Conservation (phyloP, 2,888 invertebrate genomes). For the Phengaris alcon region DNA sequence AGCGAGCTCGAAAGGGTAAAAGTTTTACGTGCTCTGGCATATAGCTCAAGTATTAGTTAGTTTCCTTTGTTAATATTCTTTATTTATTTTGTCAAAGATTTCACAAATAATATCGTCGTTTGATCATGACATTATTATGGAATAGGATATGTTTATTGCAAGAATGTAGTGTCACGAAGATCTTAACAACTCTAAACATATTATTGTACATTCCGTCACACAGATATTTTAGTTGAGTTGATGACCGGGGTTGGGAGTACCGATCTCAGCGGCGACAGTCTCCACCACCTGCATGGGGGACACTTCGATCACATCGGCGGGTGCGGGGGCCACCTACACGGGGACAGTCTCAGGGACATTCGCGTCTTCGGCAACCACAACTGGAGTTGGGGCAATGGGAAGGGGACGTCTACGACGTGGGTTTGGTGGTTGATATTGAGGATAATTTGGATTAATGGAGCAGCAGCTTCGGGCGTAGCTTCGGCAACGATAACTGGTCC, state of each 20-base stretch:
- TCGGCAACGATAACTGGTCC: slow-evolving; percentile 36
- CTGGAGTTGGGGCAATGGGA: slow-evolving; percentile 9
- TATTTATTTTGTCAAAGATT: too few species aligned
- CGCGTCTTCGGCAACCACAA: slow-evolving; percentile 13
- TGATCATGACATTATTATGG: too few species aligned
- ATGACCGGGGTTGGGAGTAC: slow-evolving; percentile 17
- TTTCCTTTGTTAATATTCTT: too few species aligned
- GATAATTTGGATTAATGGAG: slow-evolving; percentile 19
- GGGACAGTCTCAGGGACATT: background rate
- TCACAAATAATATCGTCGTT: too few species aligned
- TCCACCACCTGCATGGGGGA: slow-evolving; percentile 6
- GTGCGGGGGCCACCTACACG: background rate
- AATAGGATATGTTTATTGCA: too few species aligned
- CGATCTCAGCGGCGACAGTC: slow-evolving; percentile 11
- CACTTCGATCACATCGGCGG: background rate
- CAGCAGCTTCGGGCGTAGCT: background rate
- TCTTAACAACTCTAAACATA: too few species aligned
- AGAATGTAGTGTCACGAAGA: too few species aligned
- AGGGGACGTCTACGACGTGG: slow-evolving; percentile 13
- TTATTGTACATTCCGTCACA: too few species aligned
- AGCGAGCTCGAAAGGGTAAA: too few species aligned
- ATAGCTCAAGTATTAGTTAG: too few species aligned
- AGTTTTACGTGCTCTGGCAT: too few species aligned
- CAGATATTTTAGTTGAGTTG: slow-evolving; percentile 4
- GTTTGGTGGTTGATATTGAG: slow-evolving; percentile 4